Evolutionary conservation across 2,888 invertebrate species (phyloP), one percentile per base, ranked within the genome.

Genomic region (Pammene fasciana): DNA sequence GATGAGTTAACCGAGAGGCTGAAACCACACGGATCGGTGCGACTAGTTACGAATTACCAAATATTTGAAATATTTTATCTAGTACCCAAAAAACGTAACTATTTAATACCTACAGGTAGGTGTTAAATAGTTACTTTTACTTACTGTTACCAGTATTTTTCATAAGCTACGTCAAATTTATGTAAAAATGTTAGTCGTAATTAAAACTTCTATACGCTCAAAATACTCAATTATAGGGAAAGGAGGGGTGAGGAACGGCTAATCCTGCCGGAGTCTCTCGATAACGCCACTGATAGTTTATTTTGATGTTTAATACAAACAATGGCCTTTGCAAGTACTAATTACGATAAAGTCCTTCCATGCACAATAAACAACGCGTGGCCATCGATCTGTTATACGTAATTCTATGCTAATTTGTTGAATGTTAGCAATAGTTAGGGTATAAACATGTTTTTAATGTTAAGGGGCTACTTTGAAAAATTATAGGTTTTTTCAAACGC

Each of bases 241-340:
- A 86, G 83, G 82, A n/a, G 82, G 81, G 80, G 76, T 76, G 76
- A 78, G 75, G 76, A 79, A 75, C 78, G 76, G 81, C 77, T 85
- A 84, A 87, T 85, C 82, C 82, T 72, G 72, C 59, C 71, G 67
- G 75, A 70, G 68, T 65, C 73, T 67, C 66, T 71, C 72, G 79
- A 85, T 83, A 82, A 78, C 76, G 75, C 75, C 72, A 71, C 46
- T 74, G 74, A 76, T 76, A 81, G 79, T 82, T 82, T 82, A 80
- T 81, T 81, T 75, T 74, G 75, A 70, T 75, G 80, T 77, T 75
- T 74, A 80, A 80, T 76, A 75, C 76, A 81, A 83, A 84, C 82
- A 82, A 81, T 73, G 65, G 68, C 71, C 72, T 73, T 73, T 73
- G 72, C 76, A 75, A 77, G 75, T 78, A n/a, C n/a, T n/a, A 79